Conservation (phyloP, 2,797 vertebrate genomes). For the Diplodus sargus region DNA sequence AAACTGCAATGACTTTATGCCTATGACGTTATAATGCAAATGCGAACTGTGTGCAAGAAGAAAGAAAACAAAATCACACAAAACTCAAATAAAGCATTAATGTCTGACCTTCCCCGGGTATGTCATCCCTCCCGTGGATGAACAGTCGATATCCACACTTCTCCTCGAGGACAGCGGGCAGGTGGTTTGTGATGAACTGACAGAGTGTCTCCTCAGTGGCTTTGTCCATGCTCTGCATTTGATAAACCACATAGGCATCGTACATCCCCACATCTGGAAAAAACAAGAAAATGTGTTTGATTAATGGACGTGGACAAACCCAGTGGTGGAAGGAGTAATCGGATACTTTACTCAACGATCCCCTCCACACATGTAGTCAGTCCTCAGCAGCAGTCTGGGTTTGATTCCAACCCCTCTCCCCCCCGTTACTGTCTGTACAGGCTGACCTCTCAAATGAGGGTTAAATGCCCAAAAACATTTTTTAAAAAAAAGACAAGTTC, state of each 20-base stretch:
- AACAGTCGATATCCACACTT: slow-evolving; percentile 88
- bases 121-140: slow-evolving; percentile 89
- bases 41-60: too few species aligned
- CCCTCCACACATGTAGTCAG: too few species aligned
- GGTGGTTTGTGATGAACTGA: slow-evolving; percentile 82
- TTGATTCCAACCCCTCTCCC: too few species aligned
- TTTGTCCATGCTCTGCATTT: slow-evolving; percentile 62
- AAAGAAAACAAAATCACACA: not conserved
- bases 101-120: slow-evolving; percentile 88
- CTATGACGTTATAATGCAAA: not conserved
- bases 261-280: slow-evolving; percentile 81
- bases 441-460: too few species aligned
- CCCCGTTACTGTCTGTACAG: too few species aligned
- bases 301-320: not conserved
- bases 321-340: too few species aligned
- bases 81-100: too few species aligned
- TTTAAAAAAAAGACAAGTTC: too few species aligned
- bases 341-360: too few species aligned
- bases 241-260: slow-evolving; percentile 88
- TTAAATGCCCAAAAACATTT: too few species aligned
- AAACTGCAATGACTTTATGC: not conserved
- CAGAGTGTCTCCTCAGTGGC: slow-evolving; percentile 67
- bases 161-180: slow-evolving; percentile 87
- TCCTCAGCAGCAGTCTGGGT: too few species aligned
- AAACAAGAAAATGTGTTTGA: not conserved